Conservation (phyloP, 2,888 invertebrate species). For the Polymixis flavicincta region DNA sequence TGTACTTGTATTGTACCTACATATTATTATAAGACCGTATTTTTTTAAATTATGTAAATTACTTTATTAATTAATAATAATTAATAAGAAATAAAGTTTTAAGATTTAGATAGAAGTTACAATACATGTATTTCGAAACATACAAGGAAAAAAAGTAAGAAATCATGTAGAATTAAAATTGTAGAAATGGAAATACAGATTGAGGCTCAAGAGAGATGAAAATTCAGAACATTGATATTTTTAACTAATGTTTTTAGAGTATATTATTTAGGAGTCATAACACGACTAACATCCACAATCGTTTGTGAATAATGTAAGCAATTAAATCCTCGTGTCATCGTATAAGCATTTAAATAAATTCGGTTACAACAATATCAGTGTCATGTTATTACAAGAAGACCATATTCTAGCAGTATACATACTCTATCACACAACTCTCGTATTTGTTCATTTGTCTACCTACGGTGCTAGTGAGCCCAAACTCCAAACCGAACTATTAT, state of each 20-base stretch:
- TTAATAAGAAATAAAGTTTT: too few relatives aligned
- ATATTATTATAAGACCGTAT: too few relatives aligned
- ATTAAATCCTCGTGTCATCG: conserved; percentile 29
- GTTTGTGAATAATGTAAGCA: background rate
- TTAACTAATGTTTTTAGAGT: background rate
- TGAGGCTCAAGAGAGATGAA: background rate
- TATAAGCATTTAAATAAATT: conserved; percentile 40
- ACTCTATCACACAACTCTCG: conserved; percentile 58
- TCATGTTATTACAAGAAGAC: conserved; percentile 76
- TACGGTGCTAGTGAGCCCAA: conserved; percentile 38
- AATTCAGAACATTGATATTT: background rate
- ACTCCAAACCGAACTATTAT: background rate
- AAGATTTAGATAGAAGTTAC: too few relatives aligned
- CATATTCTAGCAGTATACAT: conserved; percentile 72
- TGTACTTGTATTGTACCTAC: too few relatives aligned
- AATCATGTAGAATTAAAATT: background rate
- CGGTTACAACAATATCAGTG: conserved; percentile 56
- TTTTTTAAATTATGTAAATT: too few relatives aligned
- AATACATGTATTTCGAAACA: background rate
- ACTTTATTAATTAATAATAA: too few relatives aligned
- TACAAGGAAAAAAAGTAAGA: background rate
- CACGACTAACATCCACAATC: background rate
- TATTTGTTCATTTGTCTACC: conserved; percentile 40
- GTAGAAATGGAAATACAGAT: background rate
- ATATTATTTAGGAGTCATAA: background rate